Evolutionary conservation across 2,888 invertebrate species (phyloP), one percentile per base, ranked within the genome.

Genomic region (Phyllotreta cruciferae): DNA sequence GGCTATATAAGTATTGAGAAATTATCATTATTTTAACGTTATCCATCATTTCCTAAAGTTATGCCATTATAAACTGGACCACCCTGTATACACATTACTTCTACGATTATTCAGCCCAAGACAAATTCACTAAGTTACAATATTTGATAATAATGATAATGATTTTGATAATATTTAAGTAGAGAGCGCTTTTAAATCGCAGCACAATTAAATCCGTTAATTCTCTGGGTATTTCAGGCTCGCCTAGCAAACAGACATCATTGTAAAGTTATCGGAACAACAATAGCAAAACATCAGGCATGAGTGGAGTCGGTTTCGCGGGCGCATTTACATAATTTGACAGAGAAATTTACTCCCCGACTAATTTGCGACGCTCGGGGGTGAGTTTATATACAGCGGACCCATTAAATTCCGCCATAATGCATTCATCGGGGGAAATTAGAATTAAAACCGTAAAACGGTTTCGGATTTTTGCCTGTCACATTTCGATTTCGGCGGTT

Each of bases 281-380:
- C 63, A 63, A 63, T 63, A 42, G 63, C 39, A 39, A 44, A 62
- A 58, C 56, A 56, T 50, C 58, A 63, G 58, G 63, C 63, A 63
- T 63, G 63, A 63, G 63, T 58, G 63, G 63, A 64, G 53, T 61
- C 56, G 47, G 56, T 75, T 70, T 72, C 71, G 73, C 76, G 74
- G 77, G 78, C 79, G 75, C 78, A 79, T 80, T 79, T 80, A 73
- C 80, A 79, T 80, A 80, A 80, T 80, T 79, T 75, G 79, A 80
- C 80, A 79, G 75, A 77, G 80, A 80, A 80, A 79, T 79, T 80
- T 79, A 79, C 80, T 80, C 78, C 78, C 78, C 75, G 75, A 78
- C 78, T 79, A 79, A 80, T 79, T 79, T 80, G 78, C 77, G 76
- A 76, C 76, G 76, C 77, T 77, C 74, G 75, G 74, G 79, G 79